Percentiles rank a stretch among this genome's conserved stretches.
phyloP scores from a whole-genome alignment of 2,113 vertebrate species.

The Lipotes vexillifer region DNA sequence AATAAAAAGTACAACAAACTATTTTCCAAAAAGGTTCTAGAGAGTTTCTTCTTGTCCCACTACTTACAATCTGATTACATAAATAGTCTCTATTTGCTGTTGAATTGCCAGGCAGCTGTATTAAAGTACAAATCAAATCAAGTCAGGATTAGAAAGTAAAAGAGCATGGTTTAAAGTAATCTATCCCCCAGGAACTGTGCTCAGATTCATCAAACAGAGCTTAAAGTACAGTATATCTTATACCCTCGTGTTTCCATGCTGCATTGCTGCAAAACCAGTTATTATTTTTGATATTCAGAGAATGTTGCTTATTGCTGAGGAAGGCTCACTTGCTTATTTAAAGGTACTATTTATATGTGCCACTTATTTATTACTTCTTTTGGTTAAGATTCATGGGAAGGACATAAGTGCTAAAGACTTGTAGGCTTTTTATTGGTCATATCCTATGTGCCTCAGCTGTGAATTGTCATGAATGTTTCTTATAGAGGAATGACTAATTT shows the following conservation, averaged over 20 bases:
- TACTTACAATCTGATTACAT: slow-evolving; percentile 90
- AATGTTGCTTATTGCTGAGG: slow-evolving; percentile 85
- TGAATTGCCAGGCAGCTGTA: slow-evolving; percentile 90
- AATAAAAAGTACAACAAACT: slow-evolving; percentile 90
- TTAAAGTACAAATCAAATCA: slow-evolving; percentile 93
- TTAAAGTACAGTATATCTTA: slow-evolving; percentile 91
- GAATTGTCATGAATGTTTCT: slow-evolving; percentile 65
- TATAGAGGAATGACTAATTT: slow-evolving; percentile 52
- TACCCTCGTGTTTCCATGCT: slow-evolving; percentile 83
- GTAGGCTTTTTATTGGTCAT: slow-evolving; percentile 73
- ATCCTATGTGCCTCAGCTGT: slow-evolving; percentile 60
- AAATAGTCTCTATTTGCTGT: slow-evolving; percentile 92
- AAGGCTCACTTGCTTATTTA: slow-evolving; percentile 86
- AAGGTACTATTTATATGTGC: slow-evolving; percentile 79
- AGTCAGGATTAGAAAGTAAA: slow-evolving; percentile 94
- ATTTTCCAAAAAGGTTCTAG: slow-evolving; percentile 87
- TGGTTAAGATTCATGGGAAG: slow-evolving; percentile 80
- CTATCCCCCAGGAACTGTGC: slow-evolving; percentile 91
- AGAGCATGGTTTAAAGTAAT: slow-evolving; percentile 92
- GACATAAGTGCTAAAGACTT: slow-evolving; percentile 65
- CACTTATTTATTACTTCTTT: slow-evolving; percentile 83
- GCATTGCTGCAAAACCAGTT: slow-evolving; percentile 85
- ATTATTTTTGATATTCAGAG: slow-evolving; percentile 88
- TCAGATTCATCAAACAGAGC: slow-evolving; percentile 93
- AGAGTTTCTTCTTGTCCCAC: slow-evolving; percentile 88